Base-by-base conservation (phyloP, 2,888 invertebrate genomes). In the Seira musarum region DNA sequence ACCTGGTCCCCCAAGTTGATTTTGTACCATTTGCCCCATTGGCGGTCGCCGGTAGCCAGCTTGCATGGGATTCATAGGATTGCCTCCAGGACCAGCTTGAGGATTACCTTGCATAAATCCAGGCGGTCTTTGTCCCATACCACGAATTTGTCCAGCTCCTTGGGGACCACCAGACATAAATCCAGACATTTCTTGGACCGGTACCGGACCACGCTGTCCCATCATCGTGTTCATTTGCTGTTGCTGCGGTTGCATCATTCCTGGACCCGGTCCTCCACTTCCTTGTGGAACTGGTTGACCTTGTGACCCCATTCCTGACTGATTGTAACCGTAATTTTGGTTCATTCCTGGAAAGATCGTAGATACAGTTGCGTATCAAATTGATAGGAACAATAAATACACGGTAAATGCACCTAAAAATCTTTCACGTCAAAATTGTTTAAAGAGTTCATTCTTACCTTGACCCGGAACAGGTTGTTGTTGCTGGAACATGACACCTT, bases 291-390 rank as follows among this genome's bases (percentile, higher is more conserved):
- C 76, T 40, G 79, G 68, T 65, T 77, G 79, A 19, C 79, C 76
- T 71, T 78, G 74, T 10, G 79, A 30, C 77, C 70, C 63, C 46
- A 82, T 77, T 8, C 70, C 64, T 25, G 81, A 85, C 66, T 87
- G 87, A 30, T 82, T 85, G 80, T 87, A 87, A 8, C 91, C 91
- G 87, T 93, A 93, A 87, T 91, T 92, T 88, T 93, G 93, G 86
- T 90, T 90, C 90, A 92, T 92, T 35, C 91, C 90, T 88, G 74
- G 19, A 82, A 30, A 30, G 30, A 69, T 64, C n/a, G n/a, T n/a
- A n/a, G n/a, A n/a, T n/a, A n/a, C n/a, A n/a, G n/a, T n/a, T n/a
- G n/a, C 15, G n/a, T 63, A 17, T 30, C n/a, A 40, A 15, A 46
- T 10, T 15, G 49, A 46, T 13, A 13, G 49, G 49, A 15, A 13